Evolutionary conservation across 2,888 invertebrate genomes (phyloP), one percentile per base, ranked within the genome.

Genomic region (Dendrolimus pini): DNA sequence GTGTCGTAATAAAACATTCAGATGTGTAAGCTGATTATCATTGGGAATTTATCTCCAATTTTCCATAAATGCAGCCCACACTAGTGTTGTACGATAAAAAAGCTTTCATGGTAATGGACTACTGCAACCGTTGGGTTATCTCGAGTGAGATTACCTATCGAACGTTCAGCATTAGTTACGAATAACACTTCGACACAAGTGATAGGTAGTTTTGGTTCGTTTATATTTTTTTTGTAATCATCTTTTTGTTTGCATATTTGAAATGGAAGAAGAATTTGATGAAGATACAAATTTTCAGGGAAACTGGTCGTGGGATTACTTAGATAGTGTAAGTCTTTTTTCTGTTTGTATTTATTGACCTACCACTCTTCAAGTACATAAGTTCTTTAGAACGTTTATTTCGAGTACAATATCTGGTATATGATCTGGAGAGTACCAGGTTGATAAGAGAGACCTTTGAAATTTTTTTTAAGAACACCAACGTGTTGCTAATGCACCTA

Each of bases 101-200:
- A 79, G 83, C 89, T 89, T 89, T 89, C 75, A 88, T 75, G 69
- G 68, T 87, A 89, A 89, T 89, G 86, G 82, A 85, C 79, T 82
- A 79, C 80, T 71, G 80, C 73, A 73, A 68, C 67, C 60, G 60
- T 65, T 70, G 76, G 54, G 59, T 72, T 83, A 86, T 85, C 85
- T 81, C 63, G 59, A 81, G 78, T 76, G 75, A 47, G 47, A 47
- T 42, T 54, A 30, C 56, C 56, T 60, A 55, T 60, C 54, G 59
- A 63, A 62, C 61, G 57, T 59, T 56, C 58, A 41, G 55, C n/a
- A 53, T 57, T 57, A 59, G 56, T 59, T 52, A 55, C 52, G 42
- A 56, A 30, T 18, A 53, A 47, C 14, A 10, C 9, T 53, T 41
- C 42, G 55, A 14, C 52, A 56, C 53, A 55, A 41, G 14, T 41